Evolutionary conservation across 2,113 vertebrate species (phyloP), one percentile per base, ranked within the genome.

Genomic region (Chionomys nivalis): DNA sequence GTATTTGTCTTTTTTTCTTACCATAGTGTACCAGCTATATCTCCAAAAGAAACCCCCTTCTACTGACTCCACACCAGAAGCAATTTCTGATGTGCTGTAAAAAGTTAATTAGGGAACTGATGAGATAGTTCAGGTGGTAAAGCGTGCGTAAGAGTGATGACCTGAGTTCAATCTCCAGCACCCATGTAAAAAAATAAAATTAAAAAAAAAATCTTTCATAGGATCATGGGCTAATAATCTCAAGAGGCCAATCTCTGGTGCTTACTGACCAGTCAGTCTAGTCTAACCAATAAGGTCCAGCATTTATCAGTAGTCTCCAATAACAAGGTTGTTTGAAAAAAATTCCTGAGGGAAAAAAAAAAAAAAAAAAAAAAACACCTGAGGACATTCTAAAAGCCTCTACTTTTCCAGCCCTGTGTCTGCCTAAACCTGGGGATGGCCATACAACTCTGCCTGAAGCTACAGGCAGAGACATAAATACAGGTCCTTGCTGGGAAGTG

Each of bases 381-480:
- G 55, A 7, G 81, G 70, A 26, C 47, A 42, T 81, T 76, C 93
- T 66, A 68, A 12, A 19, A 89, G 81, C 39, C 28, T 68, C 36
- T 52, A 8, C 42, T 47, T 36, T 93, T 93, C 95, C 13, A 47
- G 55, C 1, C 0, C 19, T 11, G 3, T 26, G 19, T n/a, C 77
- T 87, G 61, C 8, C 1, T 39, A 33, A 76, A 39, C 52, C 36
- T 0, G 21, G 68, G n/a, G 12, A 10, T 21, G 47, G 3, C 17
- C 21, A 49, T 24, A 8, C n/a, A 73, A 44, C 10, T 87, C 65
- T 82, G 1, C 33, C 49, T 49, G 42, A 4, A 8, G 1, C 13
- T 12, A 6, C 3, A 68, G 33, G 1, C 5, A 0, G 0, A 3
- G 9, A 31, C 0, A 19, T 70, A 55, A 17, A 61, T 26, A 11